Base-by-base conservation (phyloP, 2,113 vertebrate genomes). In the Phrynosoma platyrhinos region DNA sequence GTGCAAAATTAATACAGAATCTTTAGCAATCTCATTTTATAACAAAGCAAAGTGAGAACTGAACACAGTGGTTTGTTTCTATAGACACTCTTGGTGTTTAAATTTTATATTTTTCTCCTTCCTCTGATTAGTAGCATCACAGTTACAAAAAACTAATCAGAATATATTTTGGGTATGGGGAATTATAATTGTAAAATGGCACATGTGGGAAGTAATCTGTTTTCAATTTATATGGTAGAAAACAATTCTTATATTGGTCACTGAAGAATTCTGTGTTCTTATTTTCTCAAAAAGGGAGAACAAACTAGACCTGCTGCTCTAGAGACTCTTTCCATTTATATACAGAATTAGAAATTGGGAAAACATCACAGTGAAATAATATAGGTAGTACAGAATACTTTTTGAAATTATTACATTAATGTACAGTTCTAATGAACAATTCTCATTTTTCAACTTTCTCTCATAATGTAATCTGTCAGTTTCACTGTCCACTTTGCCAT, bases 221-320 rank as follows among this genome's bases (percentile, higher is more conserved):
- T 20, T 2, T 42, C 25, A 21, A 3, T 27, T 25, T 77, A 2
- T 72, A 5, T 53, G 14, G 85, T 23, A 4, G 53, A 91, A 90
- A 25, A 79, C 64, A n/a, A 0, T 79, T 93, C 86, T 36, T 85
- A 69, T 84, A 69, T 7, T 79, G 30, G 23, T 86, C 86, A 55
- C 4, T 64, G 77, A 91, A 82, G 81, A 30, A 53, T 72, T 72
- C 42, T 30, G 32, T 18, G 5, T 87, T 18, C 71, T 40, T 84
- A 84, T 75, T 84, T 42, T 85, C 40, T 62, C 55, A 55, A 62
- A 74, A 84, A 20, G 52, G 47, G 20, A 25, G 21, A 84, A 71
- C 64, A 47, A 10, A 27, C 62, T 85, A 36, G n/a, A 71, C 32
- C 1, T 69, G 3, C 64, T 79, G 21, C 47, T 79, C 13, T 58